Base-by-base conservation (phyloP, 1,140 invertebrate species). In the Scylla paramamosain region DNA sequence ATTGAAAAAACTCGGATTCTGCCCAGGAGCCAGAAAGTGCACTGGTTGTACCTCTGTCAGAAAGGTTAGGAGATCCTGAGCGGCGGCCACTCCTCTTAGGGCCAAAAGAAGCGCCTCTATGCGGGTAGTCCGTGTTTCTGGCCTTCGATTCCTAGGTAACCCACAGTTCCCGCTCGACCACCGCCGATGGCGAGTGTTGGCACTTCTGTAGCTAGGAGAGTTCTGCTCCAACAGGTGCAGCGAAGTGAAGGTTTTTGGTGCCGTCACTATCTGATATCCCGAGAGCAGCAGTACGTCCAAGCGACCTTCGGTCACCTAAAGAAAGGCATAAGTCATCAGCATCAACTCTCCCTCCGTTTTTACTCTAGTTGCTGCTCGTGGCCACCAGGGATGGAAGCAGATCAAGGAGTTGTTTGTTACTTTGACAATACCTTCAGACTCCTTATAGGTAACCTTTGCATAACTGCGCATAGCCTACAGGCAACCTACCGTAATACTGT, bases 401-500 rank as follows among this genome's bases (percentile, higher is more conserved):
- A 3, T 59, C 16, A 59, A 59, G 12, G 0, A 59, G 52, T 59
- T 59, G 10, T 8, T n/a, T n/a, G n/a, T n/a, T n/a, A n/a, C n/a
- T n/a, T n/a, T n/a, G n/a, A n/a, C n/a, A n/a, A n/a, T n/a, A n/a
- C n/a, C n/a, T n/a, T n/a, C n/a, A n/a, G n/a, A n/a, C n/a, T n/a
- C n/a, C n/a, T n/a, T n/a, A n/a, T n/a, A n/a, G n/a, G n/a, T n/a
- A n/a, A n/a, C n/a, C n/a, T n/a, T n/a, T n/a, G n/a, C 52, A 59
- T 3, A 12, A 59, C 52, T 59, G 52, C 52, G 16, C 10, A 59
- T 12, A 12, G 52, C 52, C 52, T 59, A 12, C 10, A 20, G 16
- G 25, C 8, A 16, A 91, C 90, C 32, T 25, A 91, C 90, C 90
- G 90, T 77, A 52, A 91, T 10, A 28, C 20, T 91, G 90, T 91